Conservation (phyloP, 2,113 vertebrate genomes). For the Marcusenius ussheri region DNA sequence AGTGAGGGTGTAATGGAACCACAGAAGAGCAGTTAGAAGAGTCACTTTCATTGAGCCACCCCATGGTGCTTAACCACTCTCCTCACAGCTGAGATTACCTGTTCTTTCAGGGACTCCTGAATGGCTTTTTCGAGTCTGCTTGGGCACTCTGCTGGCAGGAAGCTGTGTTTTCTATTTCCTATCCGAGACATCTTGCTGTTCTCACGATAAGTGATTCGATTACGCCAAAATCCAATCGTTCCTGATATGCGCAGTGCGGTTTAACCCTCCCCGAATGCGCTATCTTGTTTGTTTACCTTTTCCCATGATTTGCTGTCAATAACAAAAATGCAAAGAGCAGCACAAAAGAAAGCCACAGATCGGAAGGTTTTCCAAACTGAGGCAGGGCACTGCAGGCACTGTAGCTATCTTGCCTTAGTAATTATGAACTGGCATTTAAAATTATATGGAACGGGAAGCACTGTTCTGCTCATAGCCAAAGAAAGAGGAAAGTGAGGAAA, state of each 20-base stretch:
- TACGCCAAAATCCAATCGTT: background rate
- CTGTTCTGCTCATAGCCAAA: background rate
- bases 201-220: background rate
- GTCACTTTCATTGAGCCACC: background rate
- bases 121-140: background rate
- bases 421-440: background rate
- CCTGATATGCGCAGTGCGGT: background rate
- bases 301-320: background rate
- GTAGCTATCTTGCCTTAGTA: background rate
- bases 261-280: background rate
- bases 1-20: background rate
- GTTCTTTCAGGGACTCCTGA: background rate
- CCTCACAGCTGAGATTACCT: background rate
- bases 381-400: background rate
- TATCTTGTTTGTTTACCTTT: background rate
- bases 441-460: no score
- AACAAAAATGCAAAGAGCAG: background rate
- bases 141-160: background rate
- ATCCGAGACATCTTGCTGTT: background rate
- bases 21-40: background rate
- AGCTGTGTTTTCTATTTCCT: slow-evolving; percentile 5
- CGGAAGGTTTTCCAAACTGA: background rate
- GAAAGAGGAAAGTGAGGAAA: background rate
- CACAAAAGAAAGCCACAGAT: background rate
- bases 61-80: background rate